Conservation (phyloP, 2,113 vertebrate species). For the Aphyosemion australe region DNA sequence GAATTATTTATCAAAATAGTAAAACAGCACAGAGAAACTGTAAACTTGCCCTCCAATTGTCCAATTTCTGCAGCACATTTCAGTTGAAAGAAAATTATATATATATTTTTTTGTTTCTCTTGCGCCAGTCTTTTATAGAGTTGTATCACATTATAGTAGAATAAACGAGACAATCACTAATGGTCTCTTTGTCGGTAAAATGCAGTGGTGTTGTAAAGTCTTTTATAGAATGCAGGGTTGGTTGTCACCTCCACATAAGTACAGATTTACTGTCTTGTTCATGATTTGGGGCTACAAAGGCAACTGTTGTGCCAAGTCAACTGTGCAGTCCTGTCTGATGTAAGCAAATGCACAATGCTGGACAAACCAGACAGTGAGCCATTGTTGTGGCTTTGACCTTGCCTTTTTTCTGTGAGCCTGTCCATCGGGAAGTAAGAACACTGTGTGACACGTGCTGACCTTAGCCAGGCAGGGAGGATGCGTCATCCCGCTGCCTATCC, state of each 20-base stretch:
- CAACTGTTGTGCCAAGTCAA: conserved; percentile 63
- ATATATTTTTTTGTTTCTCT: background rate
- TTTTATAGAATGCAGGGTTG: conserved; percentile 26
- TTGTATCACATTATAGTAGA: conserved; percentile 1
- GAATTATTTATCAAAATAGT: conserved; percentile 11
- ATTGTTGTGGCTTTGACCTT: conserved; percentile 56
- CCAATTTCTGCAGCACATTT: background rate
- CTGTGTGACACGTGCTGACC: conserved; percentile 33
- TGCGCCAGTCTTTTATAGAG: background rate
- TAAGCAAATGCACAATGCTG: conserved; percentile 58
- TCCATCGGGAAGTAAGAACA: conserved; percentile 20
- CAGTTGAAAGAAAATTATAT: background rate
- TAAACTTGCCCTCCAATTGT: conserved; percentile 7
- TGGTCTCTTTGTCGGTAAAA: background rate
- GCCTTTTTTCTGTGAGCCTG: conserved; percentile 11
- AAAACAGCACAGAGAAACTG: background rate
- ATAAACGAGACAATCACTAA: conserved; percentile 2
- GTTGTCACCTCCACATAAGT: conserved; percentile 15
- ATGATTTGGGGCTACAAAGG: conserved; percentile 55
- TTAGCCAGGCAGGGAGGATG: conserved; percentile 7
- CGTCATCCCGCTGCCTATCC: conserved; percentile 21
- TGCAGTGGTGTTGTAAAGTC: background rate
- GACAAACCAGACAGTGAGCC: conserved; percentile 57
- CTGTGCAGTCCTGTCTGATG: conserved; percentile 47
- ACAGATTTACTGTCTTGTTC: conserved; percentile 51